Evolutionary conservation across 2,888 invertebrate species (phyloP).

Genomic region (Crematogaster levior): DNA sequence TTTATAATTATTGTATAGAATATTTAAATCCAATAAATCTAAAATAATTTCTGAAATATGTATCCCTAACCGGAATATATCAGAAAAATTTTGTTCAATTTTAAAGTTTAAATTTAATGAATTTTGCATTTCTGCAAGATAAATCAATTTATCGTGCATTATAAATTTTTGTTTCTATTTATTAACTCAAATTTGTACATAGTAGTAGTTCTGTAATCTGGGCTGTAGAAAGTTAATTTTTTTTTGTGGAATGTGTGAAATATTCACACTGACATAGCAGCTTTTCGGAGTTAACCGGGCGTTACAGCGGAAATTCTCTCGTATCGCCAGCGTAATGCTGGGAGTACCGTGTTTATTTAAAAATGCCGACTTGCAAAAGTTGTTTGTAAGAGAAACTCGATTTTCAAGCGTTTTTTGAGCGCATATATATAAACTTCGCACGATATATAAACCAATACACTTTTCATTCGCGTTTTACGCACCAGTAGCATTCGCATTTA

Average conservation of each 20-base stretch:
- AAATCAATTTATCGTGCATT: background rate
- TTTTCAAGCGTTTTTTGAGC: conserved; percentile 6
- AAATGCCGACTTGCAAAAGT: conserved; percentile 34
- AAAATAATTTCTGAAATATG: background rate
- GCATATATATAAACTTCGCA: background rate
- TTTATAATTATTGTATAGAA: background rate
- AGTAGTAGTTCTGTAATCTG: background rate
- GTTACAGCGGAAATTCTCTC: conserved; percentile 23
- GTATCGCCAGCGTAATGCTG: background rate
- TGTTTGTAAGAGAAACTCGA: conserved; percentile 44
- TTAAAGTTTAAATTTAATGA: background rate
- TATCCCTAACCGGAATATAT: background rate
- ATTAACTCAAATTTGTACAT: background rate
- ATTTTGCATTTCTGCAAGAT: background rate
- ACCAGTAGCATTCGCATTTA: conserved; percentile 4
- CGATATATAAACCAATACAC: conserved; percentile 7
- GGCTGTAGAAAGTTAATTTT: background rate
- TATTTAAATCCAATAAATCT: background rate
- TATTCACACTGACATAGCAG: conserved; percentile 25
- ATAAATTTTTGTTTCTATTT: background rate
- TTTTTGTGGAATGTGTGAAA: conserved; percentile 11
- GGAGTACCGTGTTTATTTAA: conserved; percentile 16
- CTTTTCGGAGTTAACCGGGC: conserved; percentile 18
- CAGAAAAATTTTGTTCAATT: background rate
- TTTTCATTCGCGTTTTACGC: conserved; percentile 17